phyloP scores from a whole-genome alignment of 2,888 invertebrate species.

The Nomada lathburiana region DNA sequence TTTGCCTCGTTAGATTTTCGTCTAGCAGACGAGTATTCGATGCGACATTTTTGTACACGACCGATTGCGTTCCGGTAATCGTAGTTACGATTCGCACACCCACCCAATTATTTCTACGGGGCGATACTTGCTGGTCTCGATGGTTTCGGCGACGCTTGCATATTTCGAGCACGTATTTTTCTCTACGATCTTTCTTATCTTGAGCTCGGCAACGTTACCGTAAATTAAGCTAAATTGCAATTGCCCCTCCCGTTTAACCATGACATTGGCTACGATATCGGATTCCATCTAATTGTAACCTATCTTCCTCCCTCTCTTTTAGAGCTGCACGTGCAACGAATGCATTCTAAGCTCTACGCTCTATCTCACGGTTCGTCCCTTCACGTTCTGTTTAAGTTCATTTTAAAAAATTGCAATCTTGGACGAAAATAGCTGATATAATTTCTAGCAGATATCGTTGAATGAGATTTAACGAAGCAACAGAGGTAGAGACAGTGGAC shows the following conservation, averaged over 20 bases:
- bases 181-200: neutral
- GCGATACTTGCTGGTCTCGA: neutral
- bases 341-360: constrained; percentile 6
- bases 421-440: neutral
- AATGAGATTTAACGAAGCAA: neutral
- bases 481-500: neutral
- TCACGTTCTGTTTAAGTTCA: neutral
- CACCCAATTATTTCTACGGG: no score
- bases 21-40: neutral
- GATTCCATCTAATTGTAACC: constrained; percentile 76
- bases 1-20: neutral
- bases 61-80: neutral
- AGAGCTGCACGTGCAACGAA: constrained; percentile 10
- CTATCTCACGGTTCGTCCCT: neutral
- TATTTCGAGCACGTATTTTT: neutral
- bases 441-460: neutral
- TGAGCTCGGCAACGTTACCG: constrained; percentile 6
- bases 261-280: constrained; percentile 81
- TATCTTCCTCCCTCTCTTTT: constrained; percentile 23
- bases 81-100: neutral
- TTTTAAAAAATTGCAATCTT: neutral
- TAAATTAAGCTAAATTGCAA: constrained; percentile 62
- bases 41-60: neutral
- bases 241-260: constrained; percentile 68
- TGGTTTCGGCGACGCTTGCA: neutral